phyloP scores from a whole-genome alignment of 2,797 vertebrate species.

The Rhincodon typus region DNA sequence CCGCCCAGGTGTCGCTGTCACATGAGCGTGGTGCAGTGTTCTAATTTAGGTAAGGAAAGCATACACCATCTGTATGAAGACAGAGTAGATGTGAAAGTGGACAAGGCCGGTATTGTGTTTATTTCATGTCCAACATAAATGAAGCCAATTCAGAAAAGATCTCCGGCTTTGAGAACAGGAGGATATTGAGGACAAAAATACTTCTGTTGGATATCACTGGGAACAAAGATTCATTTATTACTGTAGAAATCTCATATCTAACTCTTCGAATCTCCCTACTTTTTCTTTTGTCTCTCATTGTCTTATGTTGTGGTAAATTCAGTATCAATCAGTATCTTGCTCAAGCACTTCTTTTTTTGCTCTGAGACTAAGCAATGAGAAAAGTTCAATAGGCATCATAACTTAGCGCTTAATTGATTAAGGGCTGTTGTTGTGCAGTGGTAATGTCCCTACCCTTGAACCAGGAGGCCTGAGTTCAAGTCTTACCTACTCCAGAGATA shows the following conservation, averaged over 20 bases:
- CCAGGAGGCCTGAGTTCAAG: too few species aligned
- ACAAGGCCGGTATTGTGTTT: background rate
- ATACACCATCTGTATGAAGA: background rate
- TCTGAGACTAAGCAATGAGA: background rate
- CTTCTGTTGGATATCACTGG: background rate
- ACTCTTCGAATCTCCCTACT: background rate
- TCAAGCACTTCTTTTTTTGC: background rate
- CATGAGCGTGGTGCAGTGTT: slow-evolving; percentile 14
- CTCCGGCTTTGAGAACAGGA: background rate
- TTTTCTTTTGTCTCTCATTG: background rate
- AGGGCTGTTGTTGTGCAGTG: too few species aligned
- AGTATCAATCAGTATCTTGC: background rate
- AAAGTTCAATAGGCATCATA: background rate
- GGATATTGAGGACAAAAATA: background rate
- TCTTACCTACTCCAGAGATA: too few species aligned
- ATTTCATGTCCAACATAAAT: background rate
- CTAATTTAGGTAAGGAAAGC: background rate
- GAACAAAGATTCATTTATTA: background rate
- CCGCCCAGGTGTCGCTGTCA: background rate
- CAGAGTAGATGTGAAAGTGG: background rate
- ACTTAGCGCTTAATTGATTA: background rate
- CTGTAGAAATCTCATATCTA: background rate
- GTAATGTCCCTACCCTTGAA: too few species aligned
- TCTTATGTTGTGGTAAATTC: background rate
- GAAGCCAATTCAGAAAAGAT: background rate